Conservation (phyloP, 2,888 invertebrate species). For the Metacarcinus magister region DNA sequence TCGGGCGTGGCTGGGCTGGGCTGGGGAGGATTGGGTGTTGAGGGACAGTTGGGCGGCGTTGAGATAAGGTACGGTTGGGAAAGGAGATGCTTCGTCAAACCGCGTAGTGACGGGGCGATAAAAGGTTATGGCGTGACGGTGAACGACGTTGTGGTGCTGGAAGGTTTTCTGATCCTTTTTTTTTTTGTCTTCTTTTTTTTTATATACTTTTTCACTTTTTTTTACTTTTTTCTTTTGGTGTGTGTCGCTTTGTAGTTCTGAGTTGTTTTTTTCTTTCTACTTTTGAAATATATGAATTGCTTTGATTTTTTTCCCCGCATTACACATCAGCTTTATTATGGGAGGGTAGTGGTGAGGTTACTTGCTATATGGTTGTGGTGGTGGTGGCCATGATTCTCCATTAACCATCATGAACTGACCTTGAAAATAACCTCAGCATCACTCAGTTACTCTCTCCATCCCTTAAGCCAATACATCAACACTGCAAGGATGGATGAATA, state of each 20-base stretch:
- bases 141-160: neutral
- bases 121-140: neutral
- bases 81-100: neutral
- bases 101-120: neutral
- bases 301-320: neutral
- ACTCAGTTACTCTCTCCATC: neutral
- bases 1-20: neutral
- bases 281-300: neutral
- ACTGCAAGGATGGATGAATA: neutral
- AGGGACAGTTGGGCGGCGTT: neutral
- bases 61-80: neutral
- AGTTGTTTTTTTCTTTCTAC: neutral
- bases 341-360: too few relatives aligned
- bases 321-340: too few relatives aligned
- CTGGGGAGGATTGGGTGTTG: neutral
- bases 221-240: too few relatives aligned
- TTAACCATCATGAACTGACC: neutral
- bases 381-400: neutral
- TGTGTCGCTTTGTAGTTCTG: neutral
- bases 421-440: neutral
- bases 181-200: neutral
- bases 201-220: too few relatives aligned
- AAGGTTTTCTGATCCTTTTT: neutral
- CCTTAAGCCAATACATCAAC: neutral
- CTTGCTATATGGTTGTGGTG: neutral